phyloP scores from a whole-genome alignment of 64 coral and sea anemone genomes.

The Dendronephthya gigantea region DNA sequence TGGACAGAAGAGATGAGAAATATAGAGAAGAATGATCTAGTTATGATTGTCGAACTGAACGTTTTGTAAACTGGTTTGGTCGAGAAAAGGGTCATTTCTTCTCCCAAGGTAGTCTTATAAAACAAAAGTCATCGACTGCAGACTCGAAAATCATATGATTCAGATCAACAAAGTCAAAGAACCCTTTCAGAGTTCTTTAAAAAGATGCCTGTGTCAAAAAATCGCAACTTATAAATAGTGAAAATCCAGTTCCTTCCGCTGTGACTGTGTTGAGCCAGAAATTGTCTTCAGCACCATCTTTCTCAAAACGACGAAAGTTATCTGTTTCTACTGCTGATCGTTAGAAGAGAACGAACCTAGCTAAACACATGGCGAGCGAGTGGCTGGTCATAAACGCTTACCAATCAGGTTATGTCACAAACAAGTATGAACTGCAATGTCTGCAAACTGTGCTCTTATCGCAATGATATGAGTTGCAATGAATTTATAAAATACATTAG shows the following conservation, averaged over 20 bases:
- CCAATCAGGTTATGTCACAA: slow-evolving; percentile 34
- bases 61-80: no score
- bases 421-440: slow-evolving; percentile 56
- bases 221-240: background rate
- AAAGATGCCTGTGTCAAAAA: background rate
- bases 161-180: no score
- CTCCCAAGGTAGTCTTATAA: no score
- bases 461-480: slow-evolving; percentile 47
- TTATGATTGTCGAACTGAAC: background rate
- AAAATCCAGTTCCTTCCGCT: background rate
- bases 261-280: background rate
- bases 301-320: slow-evolving; percentile 35
- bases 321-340: slow-evolving; percentile 36
- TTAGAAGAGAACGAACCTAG: slow-evolving; percentile 42
- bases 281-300: background rate
- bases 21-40: background rate
- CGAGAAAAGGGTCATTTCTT: no score
- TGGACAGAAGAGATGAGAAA: background rate
- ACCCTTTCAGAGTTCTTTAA: background rate
- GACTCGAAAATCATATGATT: no score
- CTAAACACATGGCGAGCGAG: slow-evolving; percentile 37
- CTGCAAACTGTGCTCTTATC: slow-evolving; percentile 44
- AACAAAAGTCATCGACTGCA: no score
- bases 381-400: slow-evolving; percentile 54
- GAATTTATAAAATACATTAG: slow-evolving; percentile 44